Evolutionary conservation across 1,140 invertebrate species (phyloP), one percentile per base, ranked within the genome.

Genomic region (Chironomus tepperi): DNA sequence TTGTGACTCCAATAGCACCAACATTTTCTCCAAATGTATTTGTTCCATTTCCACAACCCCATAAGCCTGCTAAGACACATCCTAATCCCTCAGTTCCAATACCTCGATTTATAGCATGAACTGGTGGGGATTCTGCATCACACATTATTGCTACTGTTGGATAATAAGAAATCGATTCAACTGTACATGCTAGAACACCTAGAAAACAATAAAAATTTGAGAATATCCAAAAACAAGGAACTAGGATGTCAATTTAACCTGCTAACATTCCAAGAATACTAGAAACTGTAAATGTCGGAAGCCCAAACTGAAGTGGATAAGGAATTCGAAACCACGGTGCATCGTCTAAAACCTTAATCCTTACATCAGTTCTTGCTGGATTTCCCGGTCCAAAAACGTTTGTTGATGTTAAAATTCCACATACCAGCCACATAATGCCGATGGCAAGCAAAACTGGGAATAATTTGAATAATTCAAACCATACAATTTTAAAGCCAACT

Each of bases 21-120:
- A 97, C 92, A 81, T 97, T 97, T 83, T 94, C 92, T 16, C 90
- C 90, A 78, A 93, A 95, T 0, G 93, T 95, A 75, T 94, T 95
- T 2, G 93, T 94, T 2, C 93, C 94, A 78, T 94, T 94, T 5
- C 90, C 92, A 79, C 86, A 91, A 3, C 93, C 93, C 87, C 91
- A 91, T 0, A 93, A 83, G 0, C 93, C 94, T 0, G 93, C 92
- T 8, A 96, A 79, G 3, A 94, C 82, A 0, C 91, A 94, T 9
- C 93, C 93, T 9, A 96, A 76, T 0, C 94, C 94, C 83, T 96
- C 93, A 0, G 91, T 88, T 6, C 88, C 90, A 43, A 96, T 92
- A 0, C 93, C 94, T 9, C 94, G 87, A 81, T 95, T 95, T 74
- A 96, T 91, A 0, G 93, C 93, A 80, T 94, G 92, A 7, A 91